These are phyloP conservation scores for Drosophila cracens DNA, from an alignment of 2,888 invertebrate genomes.

Conservation along the genomic window DNA sequence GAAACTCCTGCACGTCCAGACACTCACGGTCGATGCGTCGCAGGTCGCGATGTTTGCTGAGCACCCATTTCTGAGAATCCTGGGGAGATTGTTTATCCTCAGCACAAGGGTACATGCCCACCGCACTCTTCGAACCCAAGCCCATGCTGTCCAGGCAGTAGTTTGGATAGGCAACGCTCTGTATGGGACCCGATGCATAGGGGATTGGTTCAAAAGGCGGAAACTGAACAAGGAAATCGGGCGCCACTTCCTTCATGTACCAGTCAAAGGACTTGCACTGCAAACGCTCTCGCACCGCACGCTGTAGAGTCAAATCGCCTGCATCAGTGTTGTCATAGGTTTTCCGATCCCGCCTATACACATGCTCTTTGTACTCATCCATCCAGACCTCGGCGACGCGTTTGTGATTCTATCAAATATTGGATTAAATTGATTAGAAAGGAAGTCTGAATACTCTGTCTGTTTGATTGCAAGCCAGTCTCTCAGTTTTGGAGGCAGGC, in stretches of 20 bases:
- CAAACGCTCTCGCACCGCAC: conserved; percentile 89
- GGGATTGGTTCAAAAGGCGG: conserved; percentile 94
- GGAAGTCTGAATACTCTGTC: neutral
- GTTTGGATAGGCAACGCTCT: conserved; percentile 87
- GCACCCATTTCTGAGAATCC: conserved; percentile 76
- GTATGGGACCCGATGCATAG: conserved; percentile 92
- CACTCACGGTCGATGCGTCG: conserved; percentile 89
- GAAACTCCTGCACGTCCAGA: conserved; percentile 92
- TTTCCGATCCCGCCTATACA: conserved; percentile 91
- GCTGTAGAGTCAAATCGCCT: conserved; percentile 93
- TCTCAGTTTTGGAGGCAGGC: neutral
- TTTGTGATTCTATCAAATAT: conserved; percentile 90
- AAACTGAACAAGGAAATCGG: conserved; percentile 94
- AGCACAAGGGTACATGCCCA: conserved; percentile 82
- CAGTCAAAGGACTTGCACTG: conserved; percentile 96
- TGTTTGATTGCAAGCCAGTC: neutral
- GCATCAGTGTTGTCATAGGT: conserved; percentile 91
- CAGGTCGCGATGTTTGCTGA: conserved; percentile 77
- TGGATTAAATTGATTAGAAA: conserved; percentile 3
- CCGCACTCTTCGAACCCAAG: conserved; percentile 81
- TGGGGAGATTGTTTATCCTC: conserved; percentile 70
- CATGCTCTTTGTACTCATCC: conserved; percentile 96
- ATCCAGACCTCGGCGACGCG: conserved; percentile 99
- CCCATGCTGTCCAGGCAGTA: conserved; percentile 90
- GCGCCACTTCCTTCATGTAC: conserved; percentile 97